A percentile compares a stretch with the other conserved stretches of the same genome.
phyloP scores from a whole-genome alignment of 2,113 vertebrate species.

The Stegastes partitus region DNA sequence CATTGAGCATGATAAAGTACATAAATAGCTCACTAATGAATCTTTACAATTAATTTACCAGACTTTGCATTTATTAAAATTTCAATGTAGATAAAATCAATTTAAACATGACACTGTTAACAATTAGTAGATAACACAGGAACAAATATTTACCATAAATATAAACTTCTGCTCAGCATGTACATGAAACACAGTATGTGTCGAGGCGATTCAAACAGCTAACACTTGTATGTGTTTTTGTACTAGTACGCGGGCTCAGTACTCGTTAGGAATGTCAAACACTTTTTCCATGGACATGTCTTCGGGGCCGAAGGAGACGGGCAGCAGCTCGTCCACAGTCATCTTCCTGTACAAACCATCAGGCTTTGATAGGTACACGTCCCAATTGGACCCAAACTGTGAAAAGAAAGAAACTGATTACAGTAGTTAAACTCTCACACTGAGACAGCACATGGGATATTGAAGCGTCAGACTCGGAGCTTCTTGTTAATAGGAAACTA shows the following conservation, averaged over 20 bases:
- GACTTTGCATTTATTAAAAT: background rate
- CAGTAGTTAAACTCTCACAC: too few relatives aligned
- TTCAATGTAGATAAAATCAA: background rate
- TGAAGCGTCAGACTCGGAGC: background rate
- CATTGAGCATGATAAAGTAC: background rate
- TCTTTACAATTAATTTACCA: background rate
- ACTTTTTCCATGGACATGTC: slow-evolving; percentile 80
- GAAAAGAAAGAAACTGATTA: background rate
- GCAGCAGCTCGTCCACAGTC: slow-evolving; percentile 88
- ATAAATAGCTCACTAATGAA: background rate
- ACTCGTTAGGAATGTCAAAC: slow-evolving; percentile 32
- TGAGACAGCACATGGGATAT: background rate
- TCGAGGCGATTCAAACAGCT: background rate
- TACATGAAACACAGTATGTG: background rate
- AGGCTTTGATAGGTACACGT: slow-evolving; percentile 87
- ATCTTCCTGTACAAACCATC: slow-evolving; percentile 84
- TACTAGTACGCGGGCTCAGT: slow-evolving; percentile 24
- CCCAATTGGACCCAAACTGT: slow-evolving; percentile 91
- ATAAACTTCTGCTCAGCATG: slow-evolving; percentile 4
- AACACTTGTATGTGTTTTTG: background rate
- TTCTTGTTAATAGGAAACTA: slow-evolving; percentile 2
- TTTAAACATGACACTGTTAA: slow-evolving; percentile 7
- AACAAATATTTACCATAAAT: slow-evolving; percentile 47
- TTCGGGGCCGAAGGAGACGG: slow-evolving; percentile 89
- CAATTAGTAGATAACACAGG: slow-evolving; percentile 1